These are phyloP conservation scores for Drosophila algonquin DNA, from an alignment of 2,888 invertebrate genomes.

Conservation along the genomic window DNA sequence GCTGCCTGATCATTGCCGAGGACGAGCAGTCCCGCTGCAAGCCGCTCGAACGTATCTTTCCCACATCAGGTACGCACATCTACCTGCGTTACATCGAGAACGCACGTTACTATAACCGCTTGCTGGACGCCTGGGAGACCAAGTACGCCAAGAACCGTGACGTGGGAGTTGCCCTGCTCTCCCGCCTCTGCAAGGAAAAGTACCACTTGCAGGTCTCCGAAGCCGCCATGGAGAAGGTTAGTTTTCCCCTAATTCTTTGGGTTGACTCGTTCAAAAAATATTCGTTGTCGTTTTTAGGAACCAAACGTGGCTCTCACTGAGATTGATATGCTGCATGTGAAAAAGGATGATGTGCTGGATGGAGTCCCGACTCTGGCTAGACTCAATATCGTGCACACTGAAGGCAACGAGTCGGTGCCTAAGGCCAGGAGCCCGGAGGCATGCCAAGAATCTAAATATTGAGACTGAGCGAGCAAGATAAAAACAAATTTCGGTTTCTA, in stretches of 20 bases:
- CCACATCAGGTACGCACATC: slow-evolving; percentile 88
- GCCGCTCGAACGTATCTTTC: slow-evolving; percentile 93
- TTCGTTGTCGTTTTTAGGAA: slow-evolving; percentile 63
- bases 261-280: neutral
- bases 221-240: slow-evolving; percentile 81
- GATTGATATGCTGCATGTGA: slow-evolving; percentile 81
- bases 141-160: slow-evolving; percentile 87
- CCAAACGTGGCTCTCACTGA: slow-evolving; percentile 81
- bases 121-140: slow-evolving; percentile 96
- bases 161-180: slow-evolving; percentile 86
- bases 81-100: slow-evolving; percentile 93
- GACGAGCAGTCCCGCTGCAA: slow-evolving; percentile 91
- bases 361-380: slow-evolving; percentile 46
- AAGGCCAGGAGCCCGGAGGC: slow-evolving; percentile 32
- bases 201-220: slow-evolving; percentile 89
- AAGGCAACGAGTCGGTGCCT: slow-evolving; percentile 31
- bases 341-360: slow-evolving; percentile 73
- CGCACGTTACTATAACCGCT: slow-evolving; percentile 94
- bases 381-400: slow-evolving; percentile 33
- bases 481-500: slow-evolving; percentile 11
- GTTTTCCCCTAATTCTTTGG: neutral
- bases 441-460: slow-evolving; percentile 27
- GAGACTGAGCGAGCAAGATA: slow-evolving; percentile 3
- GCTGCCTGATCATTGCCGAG: slow-evolving; percentile 92
- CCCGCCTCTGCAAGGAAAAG: slow-evolving; percentile 88